Percentiles rank a stretch among this genome's conserved stretches.
phyloP scores from a whole-genome alignment of 2,888 invertebrate species.

The Polymixis lichenea region DNA sequence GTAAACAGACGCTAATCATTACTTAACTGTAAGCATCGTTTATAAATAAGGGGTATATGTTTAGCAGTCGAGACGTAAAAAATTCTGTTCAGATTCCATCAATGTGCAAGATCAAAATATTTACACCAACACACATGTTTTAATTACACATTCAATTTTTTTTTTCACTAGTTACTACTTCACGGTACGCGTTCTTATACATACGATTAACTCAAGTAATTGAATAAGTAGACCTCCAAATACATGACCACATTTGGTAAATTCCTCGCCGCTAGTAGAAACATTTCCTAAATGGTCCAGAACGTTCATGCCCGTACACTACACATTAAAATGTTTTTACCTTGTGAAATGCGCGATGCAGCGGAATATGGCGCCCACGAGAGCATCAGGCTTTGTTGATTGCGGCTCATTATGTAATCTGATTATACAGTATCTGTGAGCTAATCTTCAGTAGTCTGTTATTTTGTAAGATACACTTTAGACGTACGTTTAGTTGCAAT shows the following conservation, averaged over 20 bases:
- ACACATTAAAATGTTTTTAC: constrained; percentile 58
- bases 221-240: constrained; percentile 4
- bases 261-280: constrained; percentile 24
- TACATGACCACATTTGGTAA: constrained; percentile 30
- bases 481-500: constrained; percentile 59
- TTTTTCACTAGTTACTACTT: constrained; percentile 20
- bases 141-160: constrained; percentile 21
- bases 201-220: constrained; percentile 26
- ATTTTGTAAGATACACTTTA: constrained; percentile 63
- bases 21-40: no score
- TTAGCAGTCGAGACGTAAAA: background rate
- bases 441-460: constrained; percentile 67
- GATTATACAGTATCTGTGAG: constrained; percentile 66
- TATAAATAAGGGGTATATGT: no score
- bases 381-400: constrained; percentile 62
- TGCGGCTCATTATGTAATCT: constrained; percentile 66
- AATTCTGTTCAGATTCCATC: no score
- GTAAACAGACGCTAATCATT: no score
- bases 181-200: constrained; percentile 14
- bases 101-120: constrained; percentile 4
- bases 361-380: constrained; percentile 55
- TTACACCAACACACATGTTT: constrained; percentile 3
- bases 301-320: constrained; percentile 54
- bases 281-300: constrained; percentile 58
- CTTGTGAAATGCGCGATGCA: constrained; percentile 56